These are phyloP conservation scores for Chiloscyllium plagiosum DNA, from an alignment of 2,113 vertebrate species.

Conservation along the genomic window DNA sequence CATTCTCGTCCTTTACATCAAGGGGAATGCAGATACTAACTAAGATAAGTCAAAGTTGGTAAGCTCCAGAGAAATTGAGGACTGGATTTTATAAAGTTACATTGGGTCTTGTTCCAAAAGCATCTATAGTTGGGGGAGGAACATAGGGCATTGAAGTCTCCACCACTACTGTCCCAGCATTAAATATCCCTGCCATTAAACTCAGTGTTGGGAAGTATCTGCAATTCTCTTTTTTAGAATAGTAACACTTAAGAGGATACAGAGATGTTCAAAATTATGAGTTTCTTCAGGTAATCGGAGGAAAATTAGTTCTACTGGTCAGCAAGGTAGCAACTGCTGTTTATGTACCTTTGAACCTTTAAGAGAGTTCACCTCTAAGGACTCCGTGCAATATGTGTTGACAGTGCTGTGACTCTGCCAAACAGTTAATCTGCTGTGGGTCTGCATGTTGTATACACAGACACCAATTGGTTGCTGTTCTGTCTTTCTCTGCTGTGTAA, in stretches of 20 bases:
- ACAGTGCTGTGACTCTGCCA: too few relatives aligned
- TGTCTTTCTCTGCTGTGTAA: too few relatives aligned
- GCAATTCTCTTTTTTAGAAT: background rate
- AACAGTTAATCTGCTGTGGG: too few relatives aligned
- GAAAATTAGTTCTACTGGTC: background rate
- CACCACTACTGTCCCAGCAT: background rate
- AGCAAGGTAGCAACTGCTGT: background rate
- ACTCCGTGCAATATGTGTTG: too few relatives aligned
- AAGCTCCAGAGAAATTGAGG: background rate
- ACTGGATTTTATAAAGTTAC: background rate
- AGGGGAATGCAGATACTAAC: background rate
- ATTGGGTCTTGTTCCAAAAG: background rate
- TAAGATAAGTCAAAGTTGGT: background rate
- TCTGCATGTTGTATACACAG: too few relatives aligned
- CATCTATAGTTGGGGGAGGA: too few relatives aligned
- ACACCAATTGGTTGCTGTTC: too few relatives aligned
- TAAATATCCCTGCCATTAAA: background rate
- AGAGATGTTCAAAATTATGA: background rate
- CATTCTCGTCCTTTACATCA: background rate
- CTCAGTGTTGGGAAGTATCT: background rate
- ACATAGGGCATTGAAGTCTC: too few relatives aligned
- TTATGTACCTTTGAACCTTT: too few relatives aligned
- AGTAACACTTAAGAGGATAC: background rate
- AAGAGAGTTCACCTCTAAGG: too few relatives aligned
- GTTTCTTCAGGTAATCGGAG: background rate